Evolutionary conservation across 2,797 vertebrate genomes (phyloP), one percentile per base, ranked within the genome.

Genomic region (Crenichthys baileyi): DNA sequence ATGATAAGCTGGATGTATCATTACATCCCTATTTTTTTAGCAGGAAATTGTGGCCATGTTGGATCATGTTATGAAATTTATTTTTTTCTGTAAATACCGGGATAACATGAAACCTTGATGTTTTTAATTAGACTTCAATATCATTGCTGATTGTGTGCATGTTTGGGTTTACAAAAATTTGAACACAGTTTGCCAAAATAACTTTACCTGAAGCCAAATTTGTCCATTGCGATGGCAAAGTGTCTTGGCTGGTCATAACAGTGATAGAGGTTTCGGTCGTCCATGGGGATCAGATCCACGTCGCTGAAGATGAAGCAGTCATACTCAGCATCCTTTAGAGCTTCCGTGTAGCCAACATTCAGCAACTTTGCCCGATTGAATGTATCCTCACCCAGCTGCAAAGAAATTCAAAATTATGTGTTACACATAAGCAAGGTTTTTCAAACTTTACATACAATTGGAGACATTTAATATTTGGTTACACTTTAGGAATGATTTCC

Each of bases 221-320:
- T 99, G 95, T 99, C 98, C 98, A 99, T 99, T 87, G 98, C 98
- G 24, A 99, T 97, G 53, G 98, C 98, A 3, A 99, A 99, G 93
- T 99, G 98, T 46, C 98, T 96, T 0, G 98, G 98, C 93, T 99
- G 98, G 90, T 99, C 98, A 0, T 98, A 98, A 90, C 98, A 99
- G 94, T 97, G 98, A 92, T 99, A 99, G 51, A 99, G 95, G 92
- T 99, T 99, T 63, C 98, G 96, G 95, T 99, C 98, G 0, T 99
- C 98, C 98, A 99, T 99, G 22, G 98, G 98, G 83, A 99, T 96
- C 84, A 99, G 96, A 90, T 99, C 98, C 88, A 99, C 98, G 0
- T 99, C 98, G 0, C 98, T 99, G 87, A 99, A 99, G 94, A 99
- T 99, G 94, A 99, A 99, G 95, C 98, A 99, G 95, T 98, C 95